A percentile compares a stretch with the other conserved stretches of the same genome.
phyloP scores from a whole-genome alignment of 2,113 vertebrate species.

The Pyrgilauda ruficollis region DNA sequence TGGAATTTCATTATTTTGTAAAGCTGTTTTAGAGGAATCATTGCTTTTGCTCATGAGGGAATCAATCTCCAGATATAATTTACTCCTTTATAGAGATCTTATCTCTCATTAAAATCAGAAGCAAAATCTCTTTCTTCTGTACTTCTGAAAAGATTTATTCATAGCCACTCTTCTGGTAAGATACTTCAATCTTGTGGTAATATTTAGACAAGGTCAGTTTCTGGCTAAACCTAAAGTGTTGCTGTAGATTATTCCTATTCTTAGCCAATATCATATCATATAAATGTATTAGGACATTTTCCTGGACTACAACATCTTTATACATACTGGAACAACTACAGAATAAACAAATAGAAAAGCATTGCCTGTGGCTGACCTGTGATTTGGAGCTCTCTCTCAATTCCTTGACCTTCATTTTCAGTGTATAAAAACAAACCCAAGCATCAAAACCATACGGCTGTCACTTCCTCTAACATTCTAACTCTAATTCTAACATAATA shows the following conservation, averaged over 20 bases:
- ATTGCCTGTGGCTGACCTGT: neutral
- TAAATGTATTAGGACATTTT: constrained; percentile 42
- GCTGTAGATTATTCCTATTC: constrained; percentile 9
- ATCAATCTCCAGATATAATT: neutral
- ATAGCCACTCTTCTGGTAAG: neutral
- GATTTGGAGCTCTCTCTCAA: neutral
- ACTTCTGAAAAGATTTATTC: neutral
- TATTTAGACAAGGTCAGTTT: neutral
- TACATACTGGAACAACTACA: constrained; percentile 12
- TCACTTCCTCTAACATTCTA: neutral
- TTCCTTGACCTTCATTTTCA: neutral
- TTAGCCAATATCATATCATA: constrained; percentile 8
- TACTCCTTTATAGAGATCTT: neutral
- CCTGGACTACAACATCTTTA: constrained; percentile 3
- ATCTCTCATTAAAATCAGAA: neutral
- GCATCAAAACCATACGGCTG: neutral
- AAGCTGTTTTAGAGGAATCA: neutral
- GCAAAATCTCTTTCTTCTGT: neutral
- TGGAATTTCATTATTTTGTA: neutral
- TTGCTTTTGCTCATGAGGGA: neutral
- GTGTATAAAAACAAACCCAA: neutral
- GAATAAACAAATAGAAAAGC: constrained; percentile 47
- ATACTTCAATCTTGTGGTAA: neutral
- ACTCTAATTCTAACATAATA: neutral
- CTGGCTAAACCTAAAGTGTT: neutral